Evolutionary conservation across 2,113 vertebrate species (phyloP), one percentile per base, ranked within the genome.

Genomic region (Leptocoma aspasia): DNA sequence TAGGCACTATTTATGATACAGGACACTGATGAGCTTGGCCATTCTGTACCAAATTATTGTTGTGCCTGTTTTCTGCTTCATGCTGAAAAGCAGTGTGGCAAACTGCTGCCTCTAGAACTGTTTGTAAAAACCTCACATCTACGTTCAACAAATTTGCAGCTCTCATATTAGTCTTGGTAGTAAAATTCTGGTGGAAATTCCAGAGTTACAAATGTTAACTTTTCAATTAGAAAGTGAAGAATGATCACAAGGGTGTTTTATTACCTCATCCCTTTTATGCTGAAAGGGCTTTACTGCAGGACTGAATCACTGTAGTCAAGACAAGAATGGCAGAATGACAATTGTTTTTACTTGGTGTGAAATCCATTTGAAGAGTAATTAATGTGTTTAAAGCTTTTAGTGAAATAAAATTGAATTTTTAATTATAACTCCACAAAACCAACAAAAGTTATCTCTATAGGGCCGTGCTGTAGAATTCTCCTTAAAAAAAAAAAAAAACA

Each of bases 91-190:
- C 44, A 37, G 4, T 12, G 3, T 84, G 31, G 50, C 21, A 86
- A 85, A 59, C 31, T 56, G 13, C 49, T 91, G 33, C 49, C 22
- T 24, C 33, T 68, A 35, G 19, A 60, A 47, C 11, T 28, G 16
- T 0, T 60, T 82, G n/a, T 63, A 15, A 50, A 90, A 77, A 39
- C 12, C 26, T 83, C 24, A 0, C 28, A 6, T 63, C 6, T 66
- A 3, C 42, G 33, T 24, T 70, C n/a, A 28, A 0, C 3, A 0
- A 17, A 16, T 63, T 33, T 82, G 21, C 26, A 81, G 6, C 30
- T 26, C 27, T 56, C 16, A 12, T 28, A 8, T 17, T 47, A 15
- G 11, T 44, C 10, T 10, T 76, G 15, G n/a, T 41, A 31, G 21
- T 41, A 44, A 76, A 79, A 56, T 76, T 64, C 49, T 47, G 15